Evolutionary conservation across 2,797 vertebrate species (phyloP).

Genomic region (Botia kubotai): DNA sequence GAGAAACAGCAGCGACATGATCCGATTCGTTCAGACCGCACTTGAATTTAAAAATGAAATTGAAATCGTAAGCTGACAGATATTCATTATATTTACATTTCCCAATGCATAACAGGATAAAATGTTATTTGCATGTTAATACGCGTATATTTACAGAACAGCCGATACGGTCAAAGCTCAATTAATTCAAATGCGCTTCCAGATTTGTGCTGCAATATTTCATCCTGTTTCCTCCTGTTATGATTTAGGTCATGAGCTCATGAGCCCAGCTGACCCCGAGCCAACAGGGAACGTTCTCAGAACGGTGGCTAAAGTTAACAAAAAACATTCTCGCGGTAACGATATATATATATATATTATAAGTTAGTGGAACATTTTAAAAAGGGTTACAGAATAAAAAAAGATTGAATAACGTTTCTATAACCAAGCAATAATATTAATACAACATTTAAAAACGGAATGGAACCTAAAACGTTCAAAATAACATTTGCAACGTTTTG

Average conservation of each 20-base stretch:
- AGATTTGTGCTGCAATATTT: conserved; percentile 7
- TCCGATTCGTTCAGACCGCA: neutral
- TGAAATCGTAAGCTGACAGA: neutral
- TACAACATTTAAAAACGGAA: too few species aligned
- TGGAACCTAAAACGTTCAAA: too few species aligned
- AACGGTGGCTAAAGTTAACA: too few species aligned
- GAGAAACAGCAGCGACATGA: neutral
- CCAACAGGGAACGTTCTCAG: neutral
- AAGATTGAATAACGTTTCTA: too few species aligned
- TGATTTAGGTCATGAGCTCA: conserved; percentile 5
- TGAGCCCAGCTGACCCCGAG: too few species aligned
- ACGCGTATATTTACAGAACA: neutral
- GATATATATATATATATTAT: too few species aligned
- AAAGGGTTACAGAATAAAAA: too few species aligned
- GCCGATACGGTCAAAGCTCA: conserved; percentile 16
- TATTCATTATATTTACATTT: conserved; percentile 14
- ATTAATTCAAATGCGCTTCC: conserved; percentile 12
- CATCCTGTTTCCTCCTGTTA: neutral
- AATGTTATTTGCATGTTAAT: conserved; percentile 38
- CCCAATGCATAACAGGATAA: conserved; percentile 36
- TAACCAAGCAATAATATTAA: too few species aligned
- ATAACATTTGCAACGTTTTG: too few species aligned
- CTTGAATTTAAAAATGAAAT: neutral
- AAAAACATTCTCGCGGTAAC: too few species aligned
- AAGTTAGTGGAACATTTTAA: too few species aligned